Conservation (phyloP, 2,888 invertebrate genomes). For the Nephrocerus scutellatus region DNA sequence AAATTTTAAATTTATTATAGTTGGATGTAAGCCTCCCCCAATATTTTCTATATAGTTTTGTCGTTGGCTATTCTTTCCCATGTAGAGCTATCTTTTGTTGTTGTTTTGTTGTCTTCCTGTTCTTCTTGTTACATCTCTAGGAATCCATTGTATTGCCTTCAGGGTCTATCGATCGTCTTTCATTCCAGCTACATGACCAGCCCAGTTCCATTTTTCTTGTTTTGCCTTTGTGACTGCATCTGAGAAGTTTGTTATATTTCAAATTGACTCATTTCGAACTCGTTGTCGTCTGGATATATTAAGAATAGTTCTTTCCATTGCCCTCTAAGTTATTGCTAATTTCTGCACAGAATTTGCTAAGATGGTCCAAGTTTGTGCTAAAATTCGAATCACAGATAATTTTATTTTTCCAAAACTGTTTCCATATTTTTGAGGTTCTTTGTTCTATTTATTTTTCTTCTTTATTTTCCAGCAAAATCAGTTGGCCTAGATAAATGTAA, state of each 20-base stretch:
- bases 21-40: slow-evolving; percentile 2
- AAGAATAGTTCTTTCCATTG: slow-evolving; percentile 1
- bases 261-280: neutral
- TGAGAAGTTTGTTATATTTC: neutral
- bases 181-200: neutral
- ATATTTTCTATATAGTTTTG: too few species aligned
- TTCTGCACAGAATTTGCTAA: neutral
- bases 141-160: neutral
- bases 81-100: too few species aligned
- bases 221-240: neutral
- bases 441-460: neutral
- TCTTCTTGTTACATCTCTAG: too few species aligned
- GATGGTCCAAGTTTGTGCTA: neutral
- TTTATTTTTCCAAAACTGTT: neutral
- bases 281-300: neutral
- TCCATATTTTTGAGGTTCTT: neutral
- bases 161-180: neutral
- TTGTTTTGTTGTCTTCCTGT: neutral
- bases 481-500: too few species aligned
- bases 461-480: too few species aligned
- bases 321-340: neutral
- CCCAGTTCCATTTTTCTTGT: neutral
- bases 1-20: too few species aligned
- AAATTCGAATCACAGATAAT: neutral
- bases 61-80: too few species aligned